Evolutionary conservation across 2,797 vertebrate genomes (phyloP).

Genomic region (Micrastur ruficollis): DNA sequence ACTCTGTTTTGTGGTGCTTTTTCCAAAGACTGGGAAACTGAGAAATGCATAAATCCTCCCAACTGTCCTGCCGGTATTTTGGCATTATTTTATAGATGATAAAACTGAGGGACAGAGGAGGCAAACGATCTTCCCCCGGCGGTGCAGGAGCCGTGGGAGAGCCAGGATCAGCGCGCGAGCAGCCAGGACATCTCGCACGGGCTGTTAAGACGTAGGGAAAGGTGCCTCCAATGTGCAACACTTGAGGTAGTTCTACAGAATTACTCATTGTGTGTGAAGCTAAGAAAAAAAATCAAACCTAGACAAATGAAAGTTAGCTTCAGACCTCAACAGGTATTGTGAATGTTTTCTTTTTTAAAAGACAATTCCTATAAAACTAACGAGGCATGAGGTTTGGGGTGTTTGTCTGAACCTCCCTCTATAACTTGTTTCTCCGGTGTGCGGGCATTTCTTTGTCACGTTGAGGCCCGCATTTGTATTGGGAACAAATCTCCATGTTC

Average conservation of each 20-base stretch:
- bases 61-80: not conserved
- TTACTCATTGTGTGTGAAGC: not conserved
- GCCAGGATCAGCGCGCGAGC: rapidly evolving
- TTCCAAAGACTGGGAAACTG: not conserved
- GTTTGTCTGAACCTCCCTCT: not conserved
- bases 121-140: not conserved
- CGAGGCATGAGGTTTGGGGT: not conserved
- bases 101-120: not conserved
- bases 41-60: not conserved
- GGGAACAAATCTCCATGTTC: not conserved
- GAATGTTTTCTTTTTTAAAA: not conserved
- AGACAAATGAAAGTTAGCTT: not conserved
- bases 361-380: not conserved
- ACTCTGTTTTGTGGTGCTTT: not conserved
- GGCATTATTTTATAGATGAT: not conserved
- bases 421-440: rapidly evolving
- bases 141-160: not conserved
- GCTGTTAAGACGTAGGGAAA: not conserved
- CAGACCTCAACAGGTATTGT: not conserved
- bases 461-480: rapidly evolving
- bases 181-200: not conserved
- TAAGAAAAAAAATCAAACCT: not conserved
- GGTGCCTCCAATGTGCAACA: rapidly evolving
- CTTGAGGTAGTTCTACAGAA: not conserved
- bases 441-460: not conserved